phyloP scores from a whole-genome alignment of 1,140 invertebrate species.

The Apis dorsata region DNA sequence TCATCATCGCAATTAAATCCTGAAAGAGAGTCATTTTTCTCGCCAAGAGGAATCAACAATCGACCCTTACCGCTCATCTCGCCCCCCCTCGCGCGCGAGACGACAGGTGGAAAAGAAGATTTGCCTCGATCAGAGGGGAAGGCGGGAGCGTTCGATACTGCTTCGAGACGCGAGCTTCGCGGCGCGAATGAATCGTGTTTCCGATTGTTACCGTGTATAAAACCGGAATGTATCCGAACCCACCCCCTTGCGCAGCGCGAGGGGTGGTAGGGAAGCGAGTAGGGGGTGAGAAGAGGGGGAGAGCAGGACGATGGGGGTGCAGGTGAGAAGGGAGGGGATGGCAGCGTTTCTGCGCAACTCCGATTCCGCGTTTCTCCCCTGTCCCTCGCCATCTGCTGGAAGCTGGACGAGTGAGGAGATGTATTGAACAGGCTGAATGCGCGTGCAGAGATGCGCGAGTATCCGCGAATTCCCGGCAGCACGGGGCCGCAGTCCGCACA shows the following conservation, averaged over 20 bases:
- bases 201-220: constrained; percentile 18
- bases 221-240: constrained; percentile 5
- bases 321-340: not conserved
- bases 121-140: not conserved
- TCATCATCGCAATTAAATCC: no score
- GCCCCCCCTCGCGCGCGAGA: no score
- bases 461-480: constrained; percentile 75
- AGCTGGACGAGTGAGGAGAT: constrained; percentile 75
- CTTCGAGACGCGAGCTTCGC: not conserved
- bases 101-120: not conserved
- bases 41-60: no score
- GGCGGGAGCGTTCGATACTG: not conserved
- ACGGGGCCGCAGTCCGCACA: constrained; percentile 77
- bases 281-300: not conserved
- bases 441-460: constrained; percentile 78
- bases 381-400: constrained; percentile 76
- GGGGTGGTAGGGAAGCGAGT: no score
- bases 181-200: constrained; percentile 24
- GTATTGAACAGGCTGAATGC: constrained; percentile 80
- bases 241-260: not conserved
- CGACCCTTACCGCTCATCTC: no score
- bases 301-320: not conserved
- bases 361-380: constrained; percentile 31
- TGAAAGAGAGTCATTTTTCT: no score
- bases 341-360: constrained; percentile 53